Evolutionary conservation across 2,113 vertebrate species (phyloP).

Genomic region (Dipodomys spectabilis): DNA sequence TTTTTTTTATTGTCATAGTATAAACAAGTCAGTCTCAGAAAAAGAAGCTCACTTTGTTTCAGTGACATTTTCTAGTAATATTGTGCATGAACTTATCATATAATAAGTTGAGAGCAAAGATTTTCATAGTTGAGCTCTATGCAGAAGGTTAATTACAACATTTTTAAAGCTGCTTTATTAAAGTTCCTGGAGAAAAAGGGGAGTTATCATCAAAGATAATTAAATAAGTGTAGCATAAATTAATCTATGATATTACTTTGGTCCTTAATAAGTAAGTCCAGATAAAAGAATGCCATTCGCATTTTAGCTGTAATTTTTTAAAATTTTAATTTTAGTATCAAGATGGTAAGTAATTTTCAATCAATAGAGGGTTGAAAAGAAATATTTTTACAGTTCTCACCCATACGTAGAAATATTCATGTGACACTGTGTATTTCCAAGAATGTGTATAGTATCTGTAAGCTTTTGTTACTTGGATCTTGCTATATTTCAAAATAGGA

Average conservation of each 20-base stretch:
- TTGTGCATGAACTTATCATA: neutral
- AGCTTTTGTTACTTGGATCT: neutral
- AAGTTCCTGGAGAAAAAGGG: neutral
- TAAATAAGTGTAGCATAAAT: conserved; percentile 3
- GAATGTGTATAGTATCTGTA: neutral
- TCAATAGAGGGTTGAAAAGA: neutral
- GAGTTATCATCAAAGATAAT: neutral
- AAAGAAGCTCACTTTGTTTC: neutral
- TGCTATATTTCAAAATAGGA: conserved; percentile 48
- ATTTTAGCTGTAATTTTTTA: neutral
- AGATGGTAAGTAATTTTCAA: neutral
- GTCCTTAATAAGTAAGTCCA: neutral
- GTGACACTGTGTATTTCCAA: neutral
- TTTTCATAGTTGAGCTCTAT: neutral
- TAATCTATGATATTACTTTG: conserved; percentile 25
- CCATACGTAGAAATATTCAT: too few species aligned
- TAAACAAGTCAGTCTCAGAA: neutral
- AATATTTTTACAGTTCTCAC: neutral
- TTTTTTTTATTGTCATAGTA: conserved; percentile 25
- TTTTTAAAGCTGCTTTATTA: conserved; percentile 36
- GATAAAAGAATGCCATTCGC: neutral
- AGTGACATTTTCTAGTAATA: neutral
- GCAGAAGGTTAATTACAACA: neutral
- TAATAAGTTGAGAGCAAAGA: neutral
- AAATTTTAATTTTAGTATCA: too few species aligned